Conservation (phyloP, 2,797 vertebrate genomes). For the Okamejei kenojei region DNA sequence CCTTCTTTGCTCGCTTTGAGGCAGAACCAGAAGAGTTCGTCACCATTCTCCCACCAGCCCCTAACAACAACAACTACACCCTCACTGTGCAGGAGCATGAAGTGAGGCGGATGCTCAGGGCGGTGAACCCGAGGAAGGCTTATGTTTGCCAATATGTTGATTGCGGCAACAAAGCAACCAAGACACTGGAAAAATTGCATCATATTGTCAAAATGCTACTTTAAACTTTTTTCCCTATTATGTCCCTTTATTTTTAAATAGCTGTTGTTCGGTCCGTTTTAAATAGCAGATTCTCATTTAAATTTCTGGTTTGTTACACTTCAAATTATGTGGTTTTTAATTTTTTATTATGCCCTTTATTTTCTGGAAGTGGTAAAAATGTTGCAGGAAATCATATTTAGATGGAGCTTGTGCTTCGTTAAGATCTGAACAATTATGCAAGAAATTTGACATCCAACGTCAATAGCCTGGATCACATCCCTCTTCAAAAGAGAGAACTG, state of each 20-base stretch:
- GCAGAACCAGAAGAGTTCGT: too few species aligned
- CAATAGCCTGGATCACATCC: too few species aligned
- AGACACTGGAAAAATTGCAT: neutral
- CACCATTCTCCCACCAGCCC: too few species aligned
- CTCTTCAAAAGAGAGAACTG: too few species aligned
- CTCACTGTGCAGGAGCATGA: too few species aligned
- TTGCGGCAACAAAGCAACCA: neutral
- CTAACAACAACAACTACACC: too few species aligned
- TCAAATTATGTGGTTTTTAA: neutral
- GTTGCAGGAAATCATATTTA: neutral
- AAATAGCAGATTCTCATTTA: neutral
- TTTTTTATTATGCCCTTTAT: neutral
- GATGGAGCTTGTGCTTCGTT: neutral
- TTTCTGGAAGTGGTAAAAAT: neutral
- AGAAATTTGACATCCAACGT: neutral
- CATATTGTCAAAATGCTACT: neutral
- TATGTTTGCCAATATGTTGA: neutral
- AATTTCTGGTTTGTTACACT: neutral
- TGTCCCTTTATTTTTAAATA: neutral
- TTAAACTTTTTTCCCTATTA: neutral
- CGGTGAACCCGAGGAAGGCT: too few species aligned
- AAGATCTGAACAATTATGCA: neutral
- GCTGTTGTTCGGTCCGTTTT: neutral
- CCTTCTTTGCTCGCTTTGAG: too few species aligned
- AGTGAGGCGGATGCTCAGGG: too few species aligned